Evolutionary conservation across 2,113 vertebrate species (phyloP), one percentile per base, ranked within the genome.

Genomic region (Paramisgurnus dabryanus): DNA sequence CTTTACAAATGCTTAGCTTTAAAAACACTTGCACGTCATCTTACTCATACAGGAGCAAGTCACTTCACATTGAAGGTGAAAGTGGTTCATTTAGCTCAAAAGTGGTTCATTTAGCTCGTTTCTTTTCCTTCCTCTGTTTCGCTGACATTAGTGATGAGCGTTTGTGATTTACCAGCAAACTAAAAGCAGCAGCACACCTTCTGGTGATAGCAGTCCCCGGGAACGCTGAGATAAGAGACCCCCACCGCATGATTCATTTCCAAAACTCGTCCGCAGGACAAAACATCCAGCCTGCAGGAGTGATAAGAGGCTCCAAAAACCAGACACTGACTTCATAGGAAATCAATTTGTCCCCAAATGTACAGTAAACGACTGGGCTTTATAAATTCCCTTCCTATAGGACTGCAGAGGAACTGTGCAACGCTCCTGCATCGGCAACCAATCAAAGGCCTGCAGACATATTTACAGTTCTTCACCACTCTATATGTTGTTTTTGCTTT

Each of bases 291-390:
- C 81, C 78, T 87, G 82, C 66, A 82, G 40, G 34, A 8, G 66
- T 49, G 80, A 88, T 88, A 85, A 89, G 72, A 50, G 18, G 40
- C 70, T 82, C 45, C 86, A 85, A 87, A 79, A 84, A 82, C 47
- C 50, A 83, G 75, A 76, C 79, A 22, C 12, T 17, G 63, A 85
- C 78, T 88, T 90, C 84, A 85, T 83, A 84, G 85, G 66, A 90
- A 91, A 90, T 91, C 87, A 87, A 88, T 91, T 87, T 89, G 84
- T 81, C 76, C 67, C 18, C 66, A 81, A 64, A 75, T 76, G 75
- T 80, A 86, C 47, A 69, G 80, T 83, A 83, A 66, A 41, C 85
- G 88, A 81, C 77, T 84, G 78, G 83, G 84, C 67, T 88, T 89
- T 85, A 83, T 79, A 86, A 83, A 81, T 83, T 86, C 86, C 80